Evolutionary conservation across 1,140 invertebrate species (phyloP).

Genomic region (Meteorus sp.): DNA sequence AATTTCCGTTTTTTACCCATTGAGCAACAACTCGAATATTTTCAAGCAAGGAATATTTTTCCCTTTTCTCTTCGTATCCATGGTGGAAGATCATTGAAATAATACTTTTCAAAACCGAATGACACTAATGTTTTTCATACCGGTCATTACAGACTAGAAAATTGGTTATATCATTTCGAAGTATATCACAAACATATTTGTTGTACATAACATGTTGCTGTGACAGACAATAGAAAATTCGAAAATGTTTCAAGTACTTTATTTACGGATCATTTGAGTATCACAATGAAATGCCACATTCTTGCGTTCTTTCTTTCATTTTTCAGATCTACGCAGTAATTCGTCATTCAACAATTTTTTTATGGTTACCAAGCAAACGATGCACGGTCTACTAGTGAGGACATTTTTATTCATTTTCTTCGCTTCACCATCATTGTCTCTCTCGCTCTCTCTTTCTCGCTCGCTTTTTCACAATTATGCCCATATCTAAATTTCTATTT

Average conservation of each 20-base stretch:
- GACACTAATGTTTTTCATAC: constrained; percentile 26
- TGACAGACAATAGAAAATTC: neutral
- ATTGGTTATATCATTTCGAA: constrained; percentile 28
- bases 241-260: constrained; percentile 10
- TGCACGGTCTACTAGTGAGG: no score
- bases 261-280: constrained; percentile 8
- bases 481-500: no score
- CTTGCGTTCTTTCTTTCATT: neutral
- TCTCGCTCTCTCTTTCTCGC: no score
- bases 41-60: neutral
- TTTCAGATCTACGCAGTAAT: no score
- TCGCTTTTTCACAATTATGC: no score
- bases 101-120: no score
- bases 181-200: constrained; percentile 1
- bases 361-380: no score
- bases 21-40: constrained; percentile 8
- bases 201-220: neutral
- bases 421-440: no score
- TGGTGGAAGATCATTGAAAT: constrained; percentile 23
- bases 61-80: neutral
- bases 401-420: no score
- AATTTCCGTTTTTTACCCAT: constrained; percentile 10
- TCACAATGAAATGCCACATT: constrained; percentile 16
- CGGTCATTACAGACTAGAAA: constrained; percentile 30
- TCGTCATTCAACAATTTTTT: no score